Conservation (phyloP, 2,113 vertebrate species). For the Merops nubicus region DNA sequence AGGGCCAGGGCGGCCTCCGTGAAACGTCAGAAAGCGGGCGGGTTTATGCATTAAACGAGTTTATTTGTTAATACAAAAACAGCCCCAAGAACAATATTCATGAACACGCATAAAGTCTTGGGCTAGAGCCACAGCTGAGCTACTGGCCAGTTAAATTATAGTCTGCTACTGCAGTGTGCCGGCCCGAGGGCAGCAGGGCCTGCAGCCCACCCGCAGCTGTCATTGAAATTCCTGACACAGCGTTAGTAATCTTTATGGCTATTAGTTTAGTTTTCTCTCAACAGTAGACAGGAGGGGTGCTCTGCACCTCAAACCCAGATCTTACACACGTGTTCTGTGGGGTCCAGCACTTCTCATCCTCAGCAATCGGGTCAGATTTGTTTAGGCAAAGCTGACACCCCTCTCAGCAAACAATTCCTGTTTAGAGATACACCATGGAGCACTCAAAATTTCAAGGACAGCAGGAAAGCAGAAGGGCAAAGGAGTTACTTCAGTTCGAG, state of each 20-base stretch:
- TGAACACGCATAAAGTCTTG: fast-evolving
- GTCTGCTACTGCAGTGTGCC: fast-evolving
- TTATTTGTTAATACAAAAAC: not conserved
- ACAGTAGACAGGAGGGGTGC: not conserved
- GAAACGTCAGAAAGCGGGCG: fast-evolving
- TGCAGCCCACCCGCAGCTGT: not conserved
- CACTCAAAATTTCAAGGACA: not conserved
- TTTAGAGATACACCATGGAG: fast-evolving
- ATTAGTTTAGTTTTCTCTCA: not conserved
- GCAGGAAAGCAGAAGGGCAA: not conserved
- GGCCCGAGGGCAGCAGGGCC: fast-evolving
- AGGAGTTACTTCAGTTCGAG: fast-evolving
- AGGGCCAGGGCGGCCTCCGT: too few species aligned
- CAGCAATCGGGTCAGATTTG: not conserved
- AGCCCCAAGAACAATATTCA: too few species aligned
- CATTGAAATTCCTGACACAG: fast-evolving
- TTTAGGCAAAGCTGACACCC: not conserved
- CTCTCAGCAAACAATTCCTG: not conserved
- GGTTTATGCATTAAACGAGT: not conserved
- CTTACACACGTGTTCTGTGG: fast-evolving
- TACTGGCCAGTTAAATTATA: fast-evolving
- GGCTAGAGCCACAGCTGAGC: not conserved
- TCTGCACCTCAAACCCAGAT: not conserved
- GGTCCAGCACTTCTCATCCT: not conserved
- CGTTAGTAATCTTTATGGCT: fast-evolving